Conservation (phyloP, 2,888 invertebrate genomes). For the Sisyra terminalis region DNA sequence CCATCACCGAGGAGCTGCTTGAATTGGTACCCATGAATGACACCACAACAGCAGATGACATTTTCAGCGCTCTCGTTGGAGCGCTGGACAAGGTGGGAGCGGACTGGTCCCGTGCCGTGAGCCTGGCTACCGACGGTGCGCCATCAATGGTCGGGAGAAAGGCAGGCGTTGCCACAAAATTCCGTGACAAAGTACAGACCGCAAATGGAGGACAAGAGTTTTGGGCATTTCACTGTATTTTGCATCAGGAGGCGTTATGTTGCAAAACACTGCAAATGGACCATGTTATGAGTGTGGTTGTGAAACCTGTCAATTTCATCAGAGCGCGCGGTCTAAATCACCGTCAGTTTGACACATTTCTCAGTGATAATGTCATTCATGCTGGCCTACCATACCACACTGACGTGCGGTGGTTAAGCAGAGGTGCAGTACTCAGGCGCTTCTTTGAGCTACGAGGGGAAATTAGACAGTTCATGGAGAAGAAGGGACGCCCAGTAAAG, state of each 20-base stretch:
- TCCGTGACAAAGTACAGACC: too few relatives aligned
- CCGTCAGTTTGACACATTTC: conserved; percentile 16
- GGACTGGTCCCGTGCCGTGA: too few relatives aligned
- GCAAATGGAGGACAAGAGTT: too few relatives aligned
- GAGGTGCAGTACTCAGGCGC: conserved; percentile 12
- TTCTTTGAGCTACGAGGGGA: conserved; percentile 14
- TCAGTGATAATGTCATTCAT: conserved; percentile 17
- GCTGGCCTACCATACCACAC: conserved; percentile 14
- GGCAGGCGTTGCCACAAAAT: too few relatives aligned
- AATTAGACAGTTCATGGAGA: conserved; percentile 14
- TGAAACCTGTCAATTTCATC: conserved; percentile 19
- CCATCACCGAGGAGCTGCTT: conserved; percentile 10
- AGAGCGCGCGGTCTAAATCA: conserved; percentile 15
- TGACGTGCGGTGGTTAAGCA: conserved; percentile 13
- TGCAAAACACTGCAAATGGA: conserved; percentile 20
- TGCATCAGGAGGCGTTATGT: conserved; percentile 13
- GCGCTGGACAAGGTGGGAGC: too few relatives aligned
- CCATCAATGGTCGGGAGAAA: too few relatives aligned
- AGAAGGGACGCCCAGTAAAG: conserved; percentile 14
- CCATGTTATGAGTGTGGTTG: conserved; percentile 18
- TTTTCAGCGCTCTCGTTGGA: background rate
- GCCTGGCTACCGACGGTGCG: too few relatives aligned
- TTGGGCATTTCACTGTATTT: too few relatives aligned
- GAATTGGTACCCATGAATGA: conserved; percentile 8
- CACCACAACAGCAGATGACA: conserved; percentile 9